phyloP scores from a whole-genome alignment of 2,888 invertebrate species.

The Lacanobia wlatinum region DNA sequence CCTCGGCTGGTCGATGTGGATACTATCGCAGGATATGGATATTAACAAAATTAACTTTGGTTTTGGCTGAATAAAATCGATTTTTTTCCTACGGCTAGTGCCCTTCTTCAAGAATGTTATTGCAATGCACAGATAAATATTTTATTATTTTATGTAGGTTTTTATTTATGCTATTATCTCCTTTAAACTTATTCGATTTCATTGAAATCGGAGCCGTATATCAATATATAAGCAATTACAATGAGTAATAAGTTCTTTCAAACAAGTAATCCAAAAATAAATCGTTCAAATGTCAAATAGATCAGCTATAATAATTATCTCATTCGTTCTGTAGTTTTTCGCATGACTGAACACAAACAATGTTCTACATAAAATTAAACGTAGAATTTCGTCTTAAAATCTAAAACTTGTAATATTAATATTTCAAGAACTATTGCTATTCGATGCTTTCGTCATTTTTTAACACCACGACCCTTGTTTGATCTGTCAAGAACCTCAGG shows the following conservation, averaged over 20 bases:
- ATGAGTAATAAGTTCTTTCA: background rate
- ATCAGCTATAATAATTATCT: constrained; percentile 3
- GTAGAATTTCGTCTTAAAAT: constrained; percentile 21
- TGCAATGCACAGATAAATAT: no score
- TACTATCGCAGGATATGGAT: no score
- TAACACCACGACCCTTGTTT: constrained; percentile 22
- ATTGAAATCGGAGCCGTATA: no score
- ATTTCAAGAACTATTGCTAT: constrained; percentile 27
- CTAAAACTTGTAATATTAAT: constrained; percentile 31
- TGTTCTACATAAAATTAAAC: constrained; percentile 32
- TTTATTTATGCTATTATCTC: no score
- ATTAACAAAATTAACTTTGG: no score
- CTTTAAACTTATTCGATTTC: no score
- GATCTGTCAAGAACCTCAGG: constrained; percentile 26
- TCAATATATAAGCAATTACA: background rate
- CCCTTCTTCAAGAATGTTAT: no score
- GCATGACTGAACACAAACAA: constrained; percentile 26
- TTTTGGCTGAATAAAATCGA: no score
- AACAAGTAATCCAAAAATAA: background rate
- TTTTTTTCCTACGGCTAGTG: no score
- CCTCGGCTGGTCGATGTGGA: no score
- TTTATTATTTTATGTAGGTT: no score
- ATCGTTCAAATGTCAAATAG: background rate
- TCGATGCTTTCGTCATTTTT: constrained; percentile 27
- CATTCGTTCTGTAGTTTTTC: constrained; percentile 3